Percentiles rank a stretch among this genome's conserved stretches.
These are phyloP conservation scores for Atrina japonica DNA, from an alignment of 2,888 invertebrate genomes.

Conservation along the genomic window DNA sequence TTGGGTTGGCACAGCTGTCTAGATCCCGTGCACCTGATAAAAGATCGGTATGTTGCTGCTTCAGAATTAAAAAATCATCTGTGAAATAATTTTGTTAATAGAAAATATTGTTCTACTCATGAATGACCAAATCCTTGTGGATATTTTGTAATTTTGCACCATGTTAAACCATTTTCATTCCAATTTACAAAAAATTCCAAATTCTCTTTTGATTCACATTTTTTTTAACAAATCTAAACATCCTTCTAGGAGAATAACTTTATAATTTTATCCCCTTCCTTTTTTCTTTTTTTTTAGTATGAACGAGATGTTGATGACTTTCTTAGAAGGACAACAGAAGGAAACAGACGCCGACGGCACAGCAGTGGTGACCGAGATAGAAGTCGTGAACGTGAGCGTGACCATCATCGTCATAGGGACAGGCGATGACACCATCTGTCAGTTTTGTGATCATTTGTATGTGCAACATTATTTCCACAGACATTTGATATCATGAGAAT, in stretches of 20 bases:
- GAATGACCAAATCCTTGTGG: not conserved
- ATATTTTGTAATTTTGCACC: too few species aligned
- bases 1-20: conserved; percentile 46
- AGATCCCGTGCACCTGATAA: conserved; percentile 58
- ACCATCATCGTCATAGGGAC: conserved; percentile 41
- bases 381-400: conserved; percentile 60
- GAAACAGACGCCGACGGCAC: conserved; percentile 52
- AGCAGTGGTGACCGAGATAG: conserved; percentile 64
- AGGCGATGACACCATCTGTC: conserved; percentile 30
- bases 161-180: too few species aligned
- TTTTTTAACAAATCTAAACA: too few species aligned
- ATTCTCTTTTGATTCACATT: too few species aligned
- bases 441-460: too few species aligned
- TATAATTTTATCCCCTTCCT: too few species aligned
- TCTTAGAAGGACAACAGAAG: conserved; percentile 86
- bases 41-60: conserved; percentile 58
- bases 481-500: too few species aligned
- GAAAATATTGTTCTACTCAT: not conserved
- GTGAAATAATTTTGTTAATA: not conserved
- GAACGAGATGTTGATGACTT: conserved; percentile 95
- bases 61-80: not conserved
- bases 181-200: too few species aligned
- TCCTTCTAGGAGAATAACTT: too few species aligned
- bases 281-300: conserved; percentile 84
- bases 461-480: too few species aligned